A percentile compares a stretch with the other conserved stretches of the same genome.
These are phyloP conservation scores for Adelosebastes latens DNA, from an alignment of 2,797 vertebrate species.

Conservation along the genomic window DNA sequence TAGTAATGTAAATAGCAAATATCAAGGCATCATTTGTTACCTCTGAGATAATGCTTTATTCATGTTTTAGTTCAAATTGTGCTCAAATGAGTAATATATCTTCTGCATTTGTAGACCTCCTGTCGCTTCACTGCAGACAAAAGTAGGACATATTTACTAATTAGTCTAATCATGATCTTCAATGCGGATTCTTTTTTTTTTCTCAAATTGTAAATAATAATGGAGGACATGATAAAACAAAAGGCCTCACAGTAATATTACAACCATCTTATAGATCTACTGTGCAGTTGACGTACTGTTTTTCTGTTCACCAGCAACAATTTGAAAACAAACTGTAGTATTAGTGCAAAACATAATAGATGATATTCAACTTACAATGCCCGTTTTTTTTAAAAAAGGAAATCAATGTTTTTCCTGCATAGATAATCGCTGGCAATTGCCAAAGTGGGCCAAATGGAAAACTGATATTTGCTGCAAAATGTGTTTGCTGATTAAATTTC, in stretches of 20 bases:
- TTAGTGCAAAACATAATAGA: not conserved
- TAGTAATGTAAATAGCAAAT: slow-evolving; percentile 10
- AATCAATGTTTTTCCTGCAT: not conserved
- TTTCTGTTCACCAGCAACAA: not conserved
- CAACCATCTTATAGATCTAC: not conserved
- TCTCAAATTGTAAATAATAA: not conserved
- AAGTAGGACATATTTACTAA: not conserved
- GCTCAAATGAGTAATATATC: not conserved
- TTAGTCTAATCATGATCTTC: not conserved
- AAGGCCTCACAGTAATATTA: not conserved
- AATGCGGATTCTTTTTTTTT: not conserved
- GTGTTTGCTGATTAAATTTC: no score
- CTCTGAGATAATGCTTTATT: not conserved
- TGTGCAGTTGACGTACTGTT: not conserved
- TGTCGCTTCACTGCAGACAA: not conserved
- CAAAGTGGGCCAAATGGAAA: no score
- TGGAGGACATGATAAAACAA: not conserved
- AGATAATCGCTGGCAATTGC: not conserved
- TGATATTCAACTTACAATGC: not conserved
- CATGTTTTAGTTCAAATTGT: not conserved
- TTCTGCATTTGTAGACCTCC: not conserved
- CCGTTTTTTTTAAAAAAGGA: not conserved
- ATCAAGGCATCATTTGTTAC: not conserved
- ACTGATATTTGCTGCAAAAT: no score
- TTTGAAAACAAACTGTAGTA: not conserved